phyloP scores from a whole-genome alignment of 1,140 invertebrate species.

The Leptoteleia sp. region DNA sequence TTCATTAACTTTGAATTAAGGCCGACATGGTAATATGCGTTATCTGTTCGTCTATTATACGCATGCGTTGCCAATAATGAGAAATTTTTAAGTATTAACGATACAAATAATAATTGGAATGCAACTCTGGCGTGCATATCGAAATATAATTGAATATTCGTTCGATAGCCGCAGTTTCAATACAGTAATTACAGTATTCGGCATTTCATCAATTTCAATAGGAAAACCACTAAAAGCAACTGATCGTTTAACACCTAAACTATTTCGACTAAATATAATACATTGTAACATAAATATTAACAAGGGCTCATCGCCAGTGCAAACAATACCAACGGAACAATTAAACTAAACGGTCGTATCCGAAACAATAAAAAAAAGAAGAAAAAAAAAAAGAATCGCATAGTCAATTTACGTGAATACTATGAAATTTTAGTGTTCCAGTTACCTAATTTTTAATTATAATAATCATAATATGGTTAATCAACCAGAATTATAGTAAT shows the following conservation, averaged over 20 bases:
- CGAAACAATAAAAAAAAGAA: too few relatives aligned
- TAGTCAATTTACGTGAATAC: too few relatives aligned
- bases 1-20: slow-evolving; percentile 67
- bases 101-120: slow-evolving; percentile 67
- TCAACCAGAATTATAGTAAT: too few relatives aligned
- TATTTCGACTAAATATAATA: slow-evolving; percentile 24
- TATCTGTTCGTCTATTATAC: slow-evolving; percentile 63
- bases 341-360: too few relatives aligned
- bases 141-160: slow-evolving; percentile 64
- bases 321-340: too few relatives aligned
- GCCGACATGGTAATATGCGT: slow-evolving; percentile 59
- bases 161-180: slow-evolving; percentile 59
- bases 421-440: too few relatives aligned
- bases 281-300: slow-evolving; percentile 15
- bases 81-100: slow-evolving; percentile 65
- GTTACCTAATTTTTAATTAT: too few relatives aligned
- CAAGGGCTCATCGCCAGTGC: too few relatives aligned
- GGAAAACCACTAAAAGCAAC: slow-evolving; percentile 52
- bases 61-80: slow-evolving; percentile 63
- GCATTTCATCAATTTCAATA: slow-evolving; percentile 60
- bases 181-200: slow-evolving; percentile 59
- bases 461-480: too few relatives aligned
- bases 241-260: slow-evolving; percentile 53
- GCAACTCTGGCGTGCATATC: slow-evolving; percentile 49
- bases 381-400: too few relatives aligned